Evolutionary conservation across 2,797 vertebrate species (phyloP).

Genomic region (Phoeniculus purpureus): DNA sequence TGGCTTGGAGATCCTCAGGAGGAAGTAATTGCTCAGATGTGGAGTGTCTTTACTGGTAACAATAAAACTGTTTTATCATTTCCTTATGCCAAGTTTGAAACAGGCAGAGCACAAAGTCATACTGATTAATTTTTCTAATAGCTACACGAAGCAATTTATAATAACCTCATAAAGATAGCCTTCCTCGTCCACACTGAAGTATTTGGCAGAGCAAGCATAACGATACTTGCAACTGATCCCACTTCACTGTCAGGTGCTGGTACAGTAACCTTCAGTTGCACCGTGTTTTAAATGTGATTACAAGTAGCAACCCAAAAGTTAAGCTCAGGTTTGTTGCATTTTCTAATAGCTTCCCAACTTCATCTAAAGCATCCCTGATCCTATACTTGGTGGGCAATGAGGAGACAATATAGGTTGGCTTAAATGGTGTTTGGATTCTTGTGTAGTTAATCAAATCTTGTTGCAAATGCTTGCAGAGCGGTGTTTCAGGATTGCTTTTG

Average conservation of each 20-base stretch:
- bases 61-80: constrained; percentile 5
- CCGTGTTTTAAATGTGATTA: neutral
- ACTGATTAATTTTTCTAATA: neutral
- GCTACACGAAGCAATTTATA: constrained; percentile 11
- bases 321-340: neutral
- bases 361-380: neutral
- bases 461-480: constrained; percentile 13
- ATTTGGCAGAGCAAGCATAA: neutral
- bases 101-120: constrained; percentile 23
- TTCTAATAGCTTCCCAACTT: neutral
- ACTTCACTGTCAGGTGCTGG: neutral
- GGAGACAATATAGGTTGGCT: neutral
- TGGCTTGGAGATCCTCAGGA: neutral
- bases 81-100: neutral
- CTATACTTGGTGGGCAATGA: neutral
- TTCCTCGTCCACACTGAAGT: neutral
- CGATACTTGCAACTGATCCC: neutral
- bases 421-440: constrained; percentile 37
- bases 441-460: constrained; percentile 38
- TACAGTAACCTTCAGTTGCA: constrained; percentile 9
- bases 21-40: constrained; percentile 12
- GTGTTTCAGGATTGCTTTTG: constrained; percentile 76
- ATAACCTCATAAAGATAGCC: constrained; percentile 32
- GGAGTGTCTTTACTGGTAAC: constrained; percentile 30
- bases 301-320: neutral